Conservation (phyloP, 2,797 vertebrate species). For the Sebastes ruberrimus region DNA sequence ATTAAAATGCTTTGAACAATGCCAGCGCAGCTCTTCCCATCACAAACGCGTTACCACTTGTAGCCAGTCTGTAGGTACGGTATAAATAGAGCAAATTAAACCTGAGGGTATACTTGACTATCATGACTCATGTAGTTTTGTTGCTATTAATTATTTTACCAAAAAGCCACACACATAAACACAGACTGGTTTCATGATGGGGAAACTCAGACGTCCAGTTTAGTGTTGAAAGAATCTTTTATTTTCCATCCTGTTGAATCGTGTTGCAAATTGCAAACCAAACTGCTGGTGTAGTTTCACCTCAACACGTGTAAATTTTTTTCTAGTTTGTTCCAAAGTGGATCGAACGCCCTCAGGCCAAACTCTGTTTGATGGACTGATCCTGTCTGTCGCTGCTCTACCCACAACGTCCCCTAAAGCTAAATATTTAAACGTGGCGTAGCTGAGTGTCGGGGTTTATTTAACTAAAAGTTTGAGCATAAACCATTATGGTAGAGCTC, state of each 20-base stretch:
- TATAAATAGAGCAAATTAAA: constrained; percentile 32
- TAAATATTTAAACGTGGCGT: constrained; percentile 81
- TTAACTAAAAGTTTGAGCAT: constrained; percentile 69
- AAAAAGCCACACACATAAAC: constrained; percentile 28
- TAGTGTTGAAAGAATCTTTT: constrained; percentile 25
- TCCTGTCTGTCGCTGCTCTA: constrained; percentile 39
- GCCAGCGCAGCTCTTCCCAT: constrained; percentile 29
- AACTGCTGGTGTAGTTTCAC: constrained; percentile 46
- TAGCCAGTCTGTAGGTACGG: constrained; percentile 14
- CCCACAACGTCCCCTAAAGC: constrained; percentile 48
- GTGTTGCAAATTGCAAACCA: constrained; percentile 47
- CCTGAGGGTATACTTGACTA: constrained; percentile 33
- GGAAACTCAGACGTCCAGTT: constrained; percentile 5
- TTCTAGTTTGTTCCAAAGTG: constrained; percentile 2
- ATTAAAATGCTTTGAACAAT: constrained; percentile 39
- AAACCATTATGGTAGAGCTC: constrained; percentile 53
- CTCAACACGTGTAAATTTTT: constrained; percentile 26
- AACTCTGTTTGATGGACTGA: constrained; percentile 50
- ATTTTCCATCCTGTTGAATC: constrained; percentile 19
- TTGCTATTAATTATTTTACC: constrained; percentile 39
- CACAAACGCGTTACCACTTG: constrained; percentile 50
- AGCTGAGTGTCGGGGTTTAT: constrained; percentile 73
- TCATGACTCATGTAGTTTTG: constrained; percentile 44
- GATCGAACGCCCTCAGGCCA: constrained; percentile 27
- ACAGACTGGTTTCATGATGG: constrained; percentile 17